Conservation (phyloP, 2,888 invertebrate species). For the Apamea anceps region DNA sequence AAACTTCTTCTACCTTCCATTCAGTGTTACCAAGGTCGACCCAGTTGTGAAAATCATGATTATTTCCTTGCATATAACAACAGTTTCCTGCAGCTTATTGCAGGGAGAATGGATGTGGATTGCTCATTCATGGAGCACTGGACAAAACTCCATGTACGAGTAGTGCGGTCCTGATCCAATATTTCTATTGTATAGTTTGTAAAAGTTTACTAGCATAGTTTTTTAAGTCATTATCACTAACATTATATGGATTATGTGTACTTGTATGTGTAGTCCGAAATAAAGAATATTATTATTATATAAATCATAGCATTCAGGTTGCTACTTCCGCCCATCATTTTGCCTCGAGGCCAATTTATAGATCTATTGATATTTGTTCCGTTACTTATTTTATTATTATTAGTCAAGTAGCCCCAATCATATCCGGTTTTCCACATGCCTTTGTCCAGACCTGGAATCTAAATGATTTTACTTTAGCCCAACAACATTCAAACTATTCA, state of each 20-base stretch:
- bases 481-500: too few relatives aligned
- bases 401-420: conserved; percentile 96
- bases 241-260: too few relatives aligned
- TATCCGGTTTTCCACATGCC: conserved; percentile 81
- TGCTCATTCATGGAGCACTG: too few relatives aligned
- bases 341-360: conserved; percentile 91
- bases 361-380: conserved; percentile 88
- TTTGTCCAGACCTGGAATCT: conserved; percentile 72
- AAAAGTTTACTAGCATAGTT: too few relatives aligned
- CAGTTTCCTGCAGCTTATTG: too few relatives aligned
- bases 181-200: too few relatives aligned
- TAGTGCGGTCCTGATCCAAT: too few relatives aligned
- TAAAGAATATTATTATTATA: too few relatives aligned
- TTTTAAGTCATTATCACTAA: too few relatives aligned
- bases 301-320: conserved; percentile 90
- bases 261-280: too few relatives aligned
- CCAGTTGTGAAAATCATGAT: conserved; percentile 89
- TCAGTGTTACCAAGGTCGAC: conserved; percentile 86
- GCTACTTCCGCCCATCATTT: conserved; percentile 91
- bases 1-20: conserved; percentile 89
- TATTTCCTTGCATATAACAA: conserved; percentile 87
- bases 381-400: conserved; percentile 93
- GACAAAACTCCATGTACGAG: too few relatives aligned
- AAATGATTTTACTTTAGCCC: conserved; percentile 19
- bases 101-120: too few relatives aligned